These are phyloP conservation scores for Drosophila dives DNA, from an alignment of 2,888 invertebrate species.

Conservation along the genomic window DNA sequence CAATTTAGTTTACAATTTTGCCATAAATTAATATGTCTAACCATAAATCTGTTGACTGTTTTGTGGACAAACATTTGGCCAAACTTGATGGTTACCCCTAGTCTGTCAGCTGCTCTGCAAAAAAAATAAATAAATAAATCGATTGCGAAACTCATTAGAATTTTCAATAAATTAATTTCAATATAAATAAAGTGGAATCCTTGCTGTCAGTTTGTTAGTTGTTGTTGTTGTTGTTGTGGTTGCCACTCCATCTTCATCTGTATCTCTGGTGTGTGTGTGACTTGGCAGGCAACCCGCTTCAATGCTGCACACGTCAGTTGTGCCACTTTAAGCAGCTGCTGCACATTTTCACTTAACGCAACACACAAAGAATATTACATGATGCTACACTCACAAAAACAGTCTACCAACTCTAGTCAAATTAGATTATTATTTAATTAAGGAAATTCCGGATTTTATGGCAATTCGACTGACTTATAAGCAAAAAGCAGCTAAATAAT, in stretches of 20 bases:
- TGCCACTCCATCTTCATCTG: conserved; percentile 72
- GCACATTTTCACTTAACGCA: conserved; percentile 48
- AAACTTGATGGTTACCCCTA: conserved; percentile 45
- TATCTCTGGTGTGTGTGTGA: conserved; percentile 28
- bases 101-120: conserved; percentile 15
- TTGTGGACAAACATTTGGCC: conserved; percentile 36
- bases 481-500: too few relatives aligned
- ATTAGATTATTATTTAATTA: too few relatives aligned
- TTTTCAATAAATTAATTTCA: conserved; percentile 78
- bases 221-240: conserved; percentile 21
- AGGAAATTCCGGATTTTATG: too few relatives aligned
- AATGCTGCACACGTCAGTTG: conserved; percentile 71
- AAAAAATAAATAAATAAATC: neutral
- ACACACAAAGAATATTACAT: conserved; percentile 35
- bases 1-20: conserved; percentile 68
- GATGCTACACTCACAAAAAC: neutral
- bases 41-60: conserved; percentile 69
- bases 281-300: conserved; percentile 45
- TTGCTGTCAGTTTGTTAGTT: conserved; percentile 34
- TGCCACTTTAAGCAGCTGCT: conserved; percentile 68
- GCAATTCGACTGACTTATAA: too few relatives aligned
- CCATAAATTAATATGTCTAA: conserved; percentile 71
- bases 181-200: conserved; percentile 66
- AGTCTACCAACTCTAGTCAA: too few relatives aligned
- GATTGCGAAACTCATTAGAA: conserved; percentile 68